Evolutionary conservation across 37 sponge, comb jelly and placozoan species (phyloP).

Genomic region (Halichondria panicea): DNA sequence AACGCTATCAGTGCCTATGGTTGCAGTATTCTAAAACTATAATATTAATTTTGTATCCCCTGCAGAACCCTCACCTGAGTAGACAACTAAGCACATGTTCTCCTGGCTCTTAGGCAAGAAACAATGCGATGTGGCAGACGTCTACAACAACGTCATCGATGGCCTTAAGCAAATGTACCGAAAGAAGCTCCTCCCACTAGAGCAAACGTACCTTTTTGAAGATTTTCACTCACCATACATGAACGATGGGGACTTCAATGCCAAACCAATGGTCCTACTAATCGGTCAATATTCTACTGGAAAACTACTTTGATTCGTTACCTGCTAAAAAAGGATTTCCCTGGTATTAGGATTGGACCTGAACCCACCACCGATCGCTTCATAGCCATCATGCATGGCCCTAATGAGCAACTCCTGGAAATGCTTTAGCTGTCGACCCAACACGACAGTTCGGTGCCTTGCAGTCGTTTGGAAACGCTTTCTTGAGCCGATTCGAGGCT

Average conservation of each 20-base stretch:
- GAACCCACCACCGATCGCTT: constrained; percentile 99
- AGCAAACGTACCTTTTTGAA: constrained; percentile 79
- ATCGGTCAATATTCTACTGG: constrained; percentile 98
- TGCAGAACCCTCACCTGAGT: too few relatives aligned
- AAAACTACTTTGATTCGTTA: constrained; percentile 98
- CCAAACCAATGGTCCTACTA: constrained; percentile 96
- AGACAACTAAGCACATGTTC: too few relatives aligned
- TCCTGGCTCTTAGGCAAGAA: constrained; percentile 77
- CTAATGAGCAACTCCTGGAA: constrained; percentile 95
- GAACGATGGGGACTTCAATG: constrained; percentile 92
- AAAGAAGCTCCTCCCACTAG: constrained; percentile 84
- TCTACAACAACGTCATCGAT: constrained; percentile 74
- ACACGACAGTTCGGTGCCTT: constrained; percentile 82
- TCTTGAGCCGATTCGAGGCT: constrained; percentile 87
- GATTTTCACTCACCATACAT: constrained; percentile 94
- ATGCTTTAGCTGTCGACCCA: constrained; percentile 94
- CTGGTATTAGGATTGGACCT: constrained; percentile 97
- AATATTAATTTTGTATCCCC: too few relatives aligned
- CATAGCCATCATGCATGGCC: constrained; percentile 97
- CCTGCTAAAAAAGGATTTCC: constrained; percentile 93
- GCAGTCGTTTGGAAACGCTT: constrained; percentile 87
- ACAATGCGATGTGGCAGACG: constrained; percentile 29
- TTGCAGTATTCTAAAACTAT: too few relatives aligned
- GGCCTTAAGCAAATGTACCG: constrained; percentile 91
- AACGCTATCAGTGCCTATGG: too few relatives aligned